phyloP scores from a whole-genome alignment of 2,113 vertebrate species.

The Amphilophus citrinellus region DNA sequence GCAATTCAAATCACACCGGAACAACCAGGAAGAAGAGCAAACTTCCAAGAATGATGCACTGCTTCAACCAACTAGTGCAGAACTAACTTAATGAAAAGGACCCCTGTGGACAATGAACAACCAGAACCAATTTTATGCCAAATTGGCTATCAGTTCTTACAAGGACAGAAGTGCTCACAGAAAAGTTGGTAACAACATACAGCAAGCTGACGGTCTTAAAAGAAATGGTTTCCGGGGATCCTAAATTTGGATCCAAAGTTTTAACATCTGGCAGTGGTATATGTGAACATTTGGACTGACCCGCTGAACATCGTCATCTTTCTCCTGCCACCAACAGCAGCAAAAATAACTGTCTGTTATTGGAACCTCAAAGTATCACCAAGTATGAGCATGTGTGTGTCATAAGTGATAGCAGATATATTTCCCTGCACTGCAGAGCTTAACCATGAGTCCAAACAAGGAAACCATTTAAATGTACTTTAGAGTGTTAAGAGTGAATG shows the following conservation, averaged over 20 bases:
- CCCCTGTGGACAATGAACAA: not conserved
- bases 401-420: not conserved
- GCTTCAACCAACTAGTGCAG: not conserved
- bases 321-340: not conserved
- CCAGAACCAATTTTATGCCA: not conserved
- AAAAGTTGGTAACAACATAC: not conserved
- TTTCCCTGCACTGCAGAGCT: not conserved
- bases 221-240: not conserved
- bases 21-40: not conserved
- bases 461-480: not conserved
- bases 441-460: not conserved
- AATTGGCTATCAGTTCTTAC: not conserved
- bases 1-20: not conserved
- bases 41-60: not conserved
- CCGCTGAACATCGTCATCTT: not conserved
- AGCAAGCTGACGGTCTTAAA: not conserved
- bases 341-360: not conserved
- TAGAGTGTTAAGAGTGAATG: not conserved
- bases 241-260: not conserved
- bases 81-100: not conserved
- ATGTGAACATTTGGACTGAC: not conserved
- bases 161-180: accelerated
- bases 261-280: not conserved
- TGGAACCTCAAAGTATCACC: not conserved
- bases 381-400: not conserved